Evolutionary conservation across 2,888 invertebrate genomes (phyloP).

Genomic region (Endomychus coccineus): DNA sequence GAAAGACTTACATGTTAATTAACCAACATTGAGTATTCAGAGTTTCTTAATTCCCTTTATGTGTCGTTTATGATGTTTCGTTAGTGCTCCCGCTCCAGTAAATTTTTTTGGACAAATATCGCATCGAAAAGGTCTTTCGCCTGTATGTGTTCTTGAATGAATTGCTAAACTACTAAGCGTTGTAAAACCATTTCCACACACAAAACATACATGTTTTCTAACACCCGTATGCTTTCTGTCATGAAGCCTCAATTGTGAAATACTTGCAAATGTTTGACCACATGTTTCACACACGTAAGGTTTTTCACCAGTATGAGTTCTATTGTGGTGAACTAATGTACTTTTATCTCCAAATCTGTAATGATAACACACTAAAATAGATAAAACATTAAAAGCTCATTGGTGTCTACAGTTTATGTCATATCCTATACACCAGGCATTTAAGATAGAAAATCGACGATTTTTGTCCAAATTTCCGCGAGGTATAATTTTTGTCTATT

Average conservation of each 20-base stretch:
- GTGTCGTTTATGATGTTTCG: not conserved
- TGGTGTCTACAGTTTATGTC: too few relatives aligned
- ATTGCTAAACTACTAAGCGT: not conserved
- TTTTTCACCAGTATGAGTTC: constrained; percentile 28
- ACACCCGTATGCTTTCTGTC: not conserved
- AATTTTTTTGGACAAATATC: not conserved
- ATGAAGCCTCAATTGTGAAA: not conserved
- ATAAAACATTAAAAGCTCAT: not conserved
- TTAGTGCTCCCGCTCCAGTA: not conserved
- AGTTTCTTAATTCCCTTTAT: not conserved
- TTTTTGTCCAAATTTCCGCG: too few relatives aligned
- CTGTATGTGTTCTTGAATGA: not conserved
- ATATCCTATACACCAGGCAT: too few relatives aligned
- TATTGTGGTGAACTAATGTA: constrained; percentile 24
- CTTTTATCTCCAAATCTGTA: constrained; percentile 27
- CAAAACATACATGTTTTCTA: not conserved
- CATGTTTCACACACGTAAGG: constrained; percentile 24
- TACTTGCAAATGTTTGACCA: not conserved
- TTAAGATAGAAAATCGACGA: too few relatives aligned
- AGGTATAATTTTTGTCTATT: too few relatives aligned
- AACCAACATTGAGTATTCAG: too few relatives aligned
- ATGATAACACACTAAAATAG: constrained; percentile 8
- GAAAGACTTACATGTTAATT: too few relatives aligned
- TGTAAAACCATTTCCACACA: not conserved
- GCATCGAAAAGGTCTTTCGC: not conserved